Evolutionary conservation across 2,113 vertebrate species (phyloP).

Genomic region (Stegostoma tigrinum): DNA sequence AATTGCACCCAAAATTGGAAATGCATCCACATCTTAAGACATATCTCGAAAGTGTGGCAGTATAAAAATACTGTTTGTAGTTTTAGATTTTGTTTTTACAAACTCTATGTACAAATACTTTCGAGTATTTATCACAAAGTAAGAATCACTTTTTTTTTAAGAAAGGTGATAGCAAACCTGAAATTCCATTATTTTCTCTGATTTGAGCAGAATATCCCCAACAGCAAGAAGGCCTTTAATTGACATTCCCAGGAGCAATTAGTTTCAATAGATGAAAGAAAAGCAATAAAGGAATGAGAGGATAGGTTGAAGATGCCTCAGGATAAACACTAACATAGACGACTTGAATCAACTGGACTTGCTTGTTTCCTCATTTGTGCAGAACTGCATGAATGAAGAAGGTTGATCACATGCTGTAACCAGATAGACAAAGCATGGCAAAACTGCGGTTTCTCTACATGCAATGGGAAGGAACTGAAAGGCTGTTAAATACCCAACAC

Average conservation of each 20-base stretch:
- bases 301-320: background rate
- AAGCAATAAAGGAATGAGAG: background rate
- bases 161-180: background rate
- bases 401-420: background rate
- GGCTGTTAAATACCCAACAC: background rate
- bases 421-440: background rate
- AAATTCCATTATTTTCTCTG: background rate
- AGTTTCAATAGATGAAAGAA: background rate
- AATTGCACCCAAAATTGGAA: background rate
- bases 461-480: background rate
- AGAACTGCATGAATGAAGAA: background rate
- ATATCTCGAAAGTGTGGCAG: background rate
- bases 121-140: background rate
- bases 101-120: background rate
- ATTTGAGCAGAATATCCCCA: too few relatives aligned
- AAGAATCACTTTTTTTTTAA: background rate
- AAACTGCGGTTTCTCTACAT: background rate
- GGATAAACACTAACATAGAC: background rate
- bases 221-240: background rate
- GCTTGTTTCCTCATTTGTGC: background rate
- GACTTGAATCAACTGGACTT: background rate
- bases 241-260: background rate
- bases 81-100: background rate
- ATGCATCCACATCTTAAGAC: background rate
- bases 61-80: background rate